Evolutionary conservation across 2,797 vertebrate genomes (phyloP), one percentile per base, ranked within the genome.

Genomic region (Podargus strigoides): DNA sequence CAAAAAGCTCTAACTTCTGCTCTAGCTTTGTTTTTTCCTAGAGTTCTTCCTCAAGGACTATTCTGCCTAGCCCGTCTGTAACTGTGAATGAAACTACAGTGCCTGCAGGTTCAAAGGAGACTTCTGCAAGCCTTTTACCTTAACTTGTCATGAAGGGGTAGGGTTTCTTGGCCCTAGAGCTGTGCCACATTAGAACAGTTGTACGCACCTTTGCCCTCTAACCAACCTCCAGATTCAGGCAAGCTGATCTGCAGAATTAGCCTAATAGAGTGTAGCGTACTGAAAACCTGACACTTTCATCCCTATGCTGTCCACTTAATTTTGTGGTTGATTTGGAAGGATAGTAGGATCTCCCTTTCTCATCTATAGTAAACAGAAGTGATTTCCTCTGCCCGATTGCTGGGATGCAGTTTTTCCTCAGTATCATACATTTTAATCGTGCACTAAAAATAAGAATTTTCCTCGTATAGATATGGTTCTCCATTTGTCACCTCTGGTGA

Each of bases 1-100:
- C 94, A 92, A 81, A 94, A 89, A 89, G 47, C 92, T 89, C 93
- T 30, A 81, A 95, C 96, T 97, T 89, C 94, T 96, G 89, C 76
- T 93, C 79, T 3, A 86, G 66, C 85, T 89, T 78, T 24, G 23
- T 62, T 91, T 94, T 93, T 94, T 95, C 91, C 92, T 81, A 4
- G 85, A 81, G 79, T 76, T 94, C 82, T 86, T 94, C 89, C 92
- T 95, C 87, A 78, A 95, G 93, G 91, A 86, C 82, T 95, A 63
- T 47, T 92, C 94, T 96, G 87, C 73, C 85, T 87, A 78, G 82
- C 47, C 91, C 87, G 91, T 94, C 94, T 94, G 89, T 37, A 59
- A 81, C 87, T 59, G 60, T 89, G 91, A 93, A 84, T 4, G 32
- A 81, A 94, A 52, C 76, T 15, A 10, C 79, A 89, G 87, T 3